Evolutionary conservation across 2,113 vertebrate species (phyloP).

Genomic region (Eulacestoma nigropectus): DNA sequence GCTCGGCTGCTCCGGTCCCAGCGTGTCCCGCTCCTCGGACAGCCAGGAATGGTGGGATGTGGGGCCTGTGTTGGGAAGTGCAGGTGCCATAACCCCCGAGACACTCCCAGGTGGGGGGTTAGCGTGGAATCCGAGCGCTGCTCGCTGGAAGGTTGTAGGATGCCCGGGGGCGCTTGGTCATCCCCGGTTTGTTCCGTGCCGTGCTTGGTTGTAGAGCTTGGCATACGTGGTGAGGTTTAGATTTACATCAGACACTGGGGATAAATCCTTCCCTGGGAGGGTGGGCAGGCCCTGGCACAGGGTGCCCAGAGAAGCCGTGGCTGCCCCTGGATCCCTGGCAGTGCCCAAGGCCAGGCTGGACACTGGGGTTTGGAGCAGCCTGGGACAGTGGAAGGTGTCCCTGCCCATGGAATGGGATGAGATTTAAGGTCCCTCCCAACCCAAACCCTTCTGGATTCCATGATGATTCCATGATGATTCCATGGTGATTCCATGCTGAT

Average conservation of each 20-base stretch:
- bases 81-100: neutral
- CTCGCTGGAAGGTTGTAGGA: neutral
- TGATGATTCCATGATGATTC: neutral
- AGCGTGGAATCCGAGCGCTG: neutral
- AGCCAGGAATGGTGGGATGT: neutral
- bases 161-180: neutral
- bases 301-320: neutral
- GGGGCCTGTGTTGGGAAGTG: neutral
- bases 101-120: neutral
- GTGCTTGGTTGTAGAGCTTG: neutral
- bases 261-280: neutral
- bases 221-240: neutral
- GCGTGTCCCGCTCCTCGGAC: neutral
- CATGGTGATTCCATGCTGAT: no score
- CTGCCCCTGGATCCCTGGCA: neutral
- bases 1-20: neutral
- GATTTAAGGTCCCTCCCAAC: neutral
- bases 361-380: neutral
- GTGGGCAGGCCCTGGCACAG: neutral
- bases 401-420: neutral
- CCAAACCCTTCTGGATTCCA: neutral
- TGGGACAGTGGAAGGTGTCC: neutral
- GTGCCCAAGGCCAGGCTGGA: neutral
- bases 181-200: neutral
- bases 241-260: neutral